Conservation (phyloP, 2,888 invertebrate species). For the Oscheius sp. region DNA sequence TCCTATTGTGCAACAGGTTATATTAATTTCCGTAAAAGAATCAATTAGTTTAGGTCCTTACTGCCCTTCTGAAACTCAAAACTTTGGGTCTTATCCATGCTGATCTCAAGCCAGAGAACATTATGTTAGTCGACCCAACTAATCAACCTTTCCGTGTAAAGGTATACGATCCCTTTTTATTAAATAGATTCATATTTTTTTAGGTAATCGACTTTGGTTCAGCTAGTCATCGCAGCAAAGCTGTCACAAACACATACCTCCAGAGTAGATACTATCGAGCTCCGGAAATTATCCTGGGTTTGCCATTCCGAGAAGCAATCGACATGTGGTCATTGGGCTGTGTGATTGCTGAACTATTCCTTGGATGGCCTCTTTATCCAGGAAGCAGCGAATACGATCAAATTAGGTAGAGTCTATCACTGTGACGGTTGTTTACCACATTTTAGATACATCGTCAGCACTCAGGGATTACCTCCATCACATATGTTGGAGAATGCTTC, state of each 20-base stretch:
- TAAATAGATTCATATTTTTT: not conserved
- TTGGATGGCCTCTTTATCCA: constrained; percentile 99
- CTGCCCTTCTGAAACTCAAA: constrained; percentile 83
- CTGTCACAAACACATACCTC: constrained; percentile 98
- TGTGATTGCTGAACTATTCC: constrained; percentile 97
- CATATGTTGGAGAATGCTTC: constrained; percentile 96
- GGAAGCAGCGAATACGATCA: constrained; percentile 97
- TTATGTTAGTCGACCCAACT: constrained; percentile 98
- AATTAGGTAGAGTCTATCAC: constrained; percentile 70
- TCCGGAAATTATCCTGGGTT: constrained; percentile 94
- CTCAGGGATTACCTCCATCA: constrained; percentile 95
- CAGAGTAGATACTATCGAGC: constrained; percentile 97
- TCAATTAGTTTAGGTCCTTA: constrained; percentile 79
- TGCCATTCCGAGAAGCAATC: constrained; percentile 98
- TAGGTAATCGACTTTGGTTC: constrained; percentile 97
- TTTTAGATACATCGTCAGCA: constrained; percentile 83
- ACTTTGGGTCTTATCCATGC: constrained; percentile 99
- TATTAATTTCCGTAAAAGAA: not conserved
- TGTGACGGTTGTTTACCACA: not conserved
- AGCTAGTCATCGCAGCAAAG: constrained; percentile 98
- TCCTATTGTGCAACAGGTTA: constrained; percentile 92
- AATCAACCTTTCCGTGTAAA: constrained; percentile 98
- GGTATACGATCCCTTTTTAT: constrained; percentile 61
- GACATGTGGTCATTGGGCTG: constrained; percentile 99
- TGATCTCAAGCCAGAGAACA: constrained; percentile 99